Evolutionary conservation across 2,888 invertebrate species (phyloP), one percentile per base, ranked within the genome.

Genomic region (Conops quadrifasciatus): DNA sequence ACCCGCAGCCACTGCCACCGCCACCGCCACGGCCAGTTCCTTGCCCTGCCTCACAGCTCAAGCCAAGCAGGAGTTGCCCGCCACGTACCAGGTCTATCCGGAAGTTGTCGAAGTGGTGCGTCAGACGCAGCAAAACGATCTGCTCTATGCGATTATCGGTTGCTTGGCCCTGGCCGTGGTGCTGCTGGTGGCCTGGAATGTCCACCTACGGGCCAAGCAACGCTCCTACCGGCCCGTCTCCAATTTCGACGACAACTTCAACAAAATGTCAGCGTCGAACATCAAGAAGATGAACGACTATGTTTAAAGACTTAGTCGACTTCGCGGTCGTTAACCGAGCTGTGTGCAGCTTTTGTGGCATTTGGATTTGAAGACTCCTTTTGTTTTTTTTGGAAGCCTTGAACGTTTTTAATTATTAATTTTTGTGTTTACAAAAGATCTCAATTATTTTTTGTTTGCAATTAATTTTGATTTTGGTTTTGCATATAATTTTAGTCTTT

Each of bases 161-260:
- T 73, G 77, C 19, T 72, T 78, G 28, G 76, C 76, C 1, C 70
- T 78, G 0, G 19, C 80, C 4, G 74, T 78, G 16, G 71, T 75
- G 1, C n/a, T 71, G 2, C 71, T 82, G 63, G 72, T 70, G 16
- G 72, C 73, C 53, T 79, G 80, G 67, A 80, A 80, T 64, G 77
- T 75, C 21, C 82, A 82, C 24, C 67, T 81, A 71, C 79, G 74
- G 30, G 81, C 83, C 72, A 83, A 81, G 71, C 82, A 85, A 75
- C 83, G 85, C 76, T 85, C 86, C 75, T 85, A 85, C 73, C 78
- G 81, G 36, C 84, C 85, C 2, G 85, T 85, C 63, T 82, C 84
- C 19, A 83, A 79, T 71, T 78, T 82, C 71, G 86, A 86, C 75
- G 83, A 84, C 62, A 85, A 83, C 74, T 83, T 81, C 74, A 85